Evolutionary conservation across 2,113 vertebrate species (phyloP).

Genomic region (Bubo scandiacus): DNA sequence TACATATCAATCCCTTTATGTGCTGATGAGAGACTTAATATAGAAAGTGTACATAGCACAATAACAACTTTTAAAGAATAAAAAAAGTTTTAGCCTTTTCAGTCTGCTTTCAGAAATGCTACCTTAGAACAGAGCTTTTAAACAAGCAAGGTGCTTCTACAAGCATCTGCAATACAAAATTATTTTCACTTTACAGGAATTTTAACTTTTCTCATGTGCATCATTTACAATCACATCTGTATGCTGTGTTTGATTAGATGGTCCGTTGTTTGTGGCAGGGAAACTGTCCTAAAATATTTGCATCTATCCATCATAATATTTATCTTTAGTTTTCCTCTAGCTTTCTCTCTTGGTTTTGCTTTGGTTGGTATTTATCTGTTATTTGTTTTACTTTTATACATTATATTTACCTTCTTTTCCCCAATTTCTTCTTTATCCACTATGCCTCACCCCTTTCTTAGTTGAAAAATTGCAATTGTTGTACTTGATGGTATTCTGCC

Average conservation of each 20-base stretch:
- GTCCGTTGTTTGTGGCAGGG: not conserved
- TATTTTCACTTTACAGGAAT: not conserved
- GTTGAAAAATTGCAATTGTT: not conserved
- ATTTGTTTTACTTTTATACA: not conserved
- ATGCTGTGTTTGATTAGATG: not conserved
- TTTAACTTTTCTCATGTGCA: not conserved
- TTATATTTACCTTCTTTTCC: not conserved
- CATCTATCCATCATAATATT: not conserved
- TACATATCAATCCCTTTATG: conserved; percentile 7
- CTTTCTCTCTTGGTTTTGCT: not conserved
- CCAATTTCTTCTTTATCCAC: not conserved
- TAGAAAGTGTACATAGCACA: not conserved
- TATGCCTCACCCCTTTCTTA: not conserved
- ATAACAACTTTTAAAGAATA: not conserved
- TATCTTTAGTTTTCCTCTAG: not conserved
- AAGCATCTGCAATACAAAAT: not conserved
- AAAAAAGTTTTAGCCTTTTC: not conserved
- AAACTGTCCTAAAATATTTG: not conserved
- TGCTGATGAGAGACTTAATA: conserved; percentile 9
- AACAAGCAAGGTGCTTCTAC: not conserved
- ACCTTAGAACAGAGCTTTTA: not conserved
- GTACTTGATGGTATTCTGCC: not conserved
- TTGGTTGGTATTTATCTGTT: not conserved
- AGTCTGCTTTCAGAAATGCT: not conserved
- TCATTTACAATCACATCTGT: not conserved